These are phyloP conservation scores for Oreochromis niloticus DNA, from an alignment of 2,113 vertebrate species.

Conservation along the genomic window DNA sequence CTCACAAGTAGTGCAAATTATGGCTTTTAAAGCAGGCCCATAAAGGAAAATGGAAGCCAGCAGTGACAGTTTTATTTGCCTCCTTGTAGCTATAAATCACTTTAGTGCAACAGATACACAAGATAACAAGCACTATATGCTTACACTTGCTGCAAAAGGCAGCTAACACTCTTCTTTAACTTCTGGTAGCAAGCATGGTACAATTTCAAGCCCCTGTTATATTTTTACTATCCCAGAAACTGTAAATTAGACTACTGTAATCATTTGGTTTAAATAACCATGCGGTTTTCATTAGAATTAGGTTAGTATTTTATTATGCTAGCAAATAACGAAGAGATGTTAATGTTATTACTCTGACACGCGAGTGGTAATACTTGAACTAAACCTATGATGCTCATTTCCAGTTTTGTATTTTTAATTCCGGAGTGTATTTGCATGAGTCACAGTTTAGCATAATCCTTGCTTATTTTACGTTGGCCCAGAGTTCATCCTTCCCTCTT, in stretches of 20 bases:
- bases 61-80: conserved; percentile 9
- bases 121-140: not conserved
- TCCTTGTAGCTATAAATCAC: not conserved
- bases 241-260: not conserved
- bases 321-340: not conserved
- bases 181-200: not conserved
- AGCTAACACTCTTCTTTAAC: not conserved
- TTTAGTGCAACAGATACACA: not conserved
- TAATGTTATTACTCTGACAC: not conserved
- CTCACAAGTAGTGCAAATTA: not conserved
- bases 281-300: not conserved
- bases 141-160: not conserved
- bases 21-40: not conserved
- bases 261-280: not conserved
- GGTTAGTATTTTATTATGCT: not conserved
- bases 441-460: not conserved
- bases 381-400: not conserved
- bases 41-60: not conserved
- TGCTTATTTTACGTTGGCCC: not conserved
- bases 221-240: not conserved
- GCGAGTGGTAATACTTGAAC: not conserved
- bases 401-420: not conserved
- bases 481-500: not conserved
- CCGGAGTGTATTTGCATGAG: not conserved
- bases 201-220: not conserved